phyloP scores from a whole-genome alignment of 2,888 invertebrate species.

The Athalia circularis region DNA sequence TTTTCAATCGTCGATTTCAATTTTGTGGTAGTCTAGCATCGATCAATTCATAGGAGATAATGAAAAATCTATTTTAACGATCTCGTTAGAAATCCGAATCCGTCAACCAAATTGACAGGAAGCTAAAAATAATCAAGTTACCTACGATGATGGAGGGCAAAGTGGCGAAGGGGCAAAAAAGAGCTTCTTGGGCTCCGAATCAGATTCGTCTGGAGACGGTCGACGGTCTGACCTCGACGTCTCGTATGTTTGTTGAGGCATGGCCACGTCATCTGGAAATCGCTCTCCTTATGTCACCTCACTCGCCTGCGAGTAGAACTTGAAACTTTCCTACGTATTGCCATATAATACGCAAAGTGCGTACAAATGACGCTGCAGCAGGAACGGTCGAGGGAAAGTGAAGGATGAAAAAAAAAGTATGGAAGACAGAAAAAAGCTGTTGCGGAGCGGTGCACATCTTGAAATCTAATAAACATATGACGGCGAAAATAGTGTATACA shows the following conservation, averaged over 20 bases:
- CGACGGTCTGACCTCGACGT: constrained; percentile 1
- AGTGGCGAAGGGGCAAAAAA: not conserved
- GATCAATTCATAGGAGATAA: too few species aligned
- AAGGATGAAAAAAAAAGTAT: not conserved
- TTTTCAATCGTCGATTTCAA: too few species aligned
- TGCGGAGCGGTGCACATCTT: too few species aligned
- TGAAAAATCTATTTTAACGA: too few species aligned
- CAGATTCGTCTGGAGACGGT: not conserved
- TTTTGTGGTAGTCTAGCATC: too few species aligned
- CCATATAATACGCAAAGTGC: constrained; percentile 4
- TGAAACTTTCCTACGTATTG: constrained; percentile 25
- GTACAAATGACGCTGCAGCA: constrained; percentile 14
- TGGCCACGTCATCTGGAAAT: constrained; percentile 53
- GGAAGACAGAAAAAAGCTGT: too few species aligned
- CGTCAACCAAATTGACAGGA: too few species aligned
- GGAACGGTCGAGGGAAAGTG: not conserved
- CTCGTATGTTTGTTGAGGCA: constrained; percentile 29
- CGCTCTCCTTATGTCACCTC: constrained; percentile 51
- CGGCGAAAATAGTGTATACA: too few species aligned
- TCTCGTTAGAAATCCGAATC: too few species aligned
- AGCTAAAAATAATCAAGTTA: too few species aligned
- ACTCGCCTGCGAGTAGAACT: constrained; percentile 23
- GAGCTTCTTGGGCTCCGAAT: not conserved
- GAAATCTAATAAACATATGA: too few species aligned
- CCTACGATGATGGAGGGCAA: too few species aligned